These are phyloP conservation scores for Eucera pruinosa DNA, from an alignment of 2,888 invertebrate genomes.

Conservation along the genomic window DNA sequence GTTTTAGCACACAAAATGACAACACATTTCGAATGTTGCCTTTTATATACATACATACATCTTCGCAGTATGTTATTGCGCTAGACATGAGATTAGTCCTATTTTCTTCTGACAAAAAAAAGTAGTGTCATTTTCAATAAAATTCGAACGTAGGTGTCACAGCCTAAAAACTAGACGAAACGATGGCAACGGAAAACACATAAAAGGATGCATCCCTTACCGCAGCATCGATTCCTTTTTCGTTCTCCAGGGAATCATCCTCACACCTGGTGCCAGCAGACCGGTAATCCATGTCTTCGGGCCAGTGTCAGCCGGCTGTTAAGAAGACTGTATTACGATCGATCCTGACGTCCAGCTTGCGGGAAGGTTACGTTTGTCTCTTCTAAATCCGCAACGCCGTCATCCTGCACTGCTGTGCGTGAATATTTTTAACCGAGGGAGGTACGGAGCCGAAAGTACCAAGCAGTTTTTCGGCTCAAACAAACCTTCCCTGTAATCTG, in stretches of 20 bases:
- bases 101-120: too few species aligned
- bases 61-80: too few species aligned
- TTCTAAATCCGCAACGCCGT: conserved; percentile 55
- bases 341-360: conserved; percentile 53
- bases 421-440: conserved; percentile 56
- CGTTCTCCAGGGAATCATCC: conserved; percentile 79
- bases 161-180: not conserved
- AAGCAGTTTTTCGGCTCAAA: conserved; percentile 17
- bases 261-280: conserved; percentile 70
- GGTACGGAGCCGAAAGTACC: conserved; percentile 4
- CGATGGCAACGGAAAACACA: conserved; percentile 1
- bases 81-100: too few species aligned
- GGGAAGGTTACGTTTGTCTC: conserved; percentile 44
- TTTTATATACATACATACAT: too few species aligned
- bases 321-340: conserved; percentile 57
- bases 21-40: too few species aligned
- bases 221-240: conserved; percentile 75
- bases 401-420: conserved; percentile 52
- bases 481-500: conserved; percentile 39
- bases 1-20: too few species aligned
- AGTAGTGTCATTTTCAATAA: too few species aligned
- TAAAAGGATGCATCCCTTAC: conserved; percentile 72
- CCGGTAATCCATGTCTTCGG: conserved; percentile 68
- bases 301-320: conserved; percentile 57
- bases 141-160: too few species aligned